A percentile compares a stretch with the other conserved stretches of the same genome.
phyloP scores from a whole-genome alignment of 2,888 invertebrate genomes.

The Amphipyra tragopoginis region DNA sequence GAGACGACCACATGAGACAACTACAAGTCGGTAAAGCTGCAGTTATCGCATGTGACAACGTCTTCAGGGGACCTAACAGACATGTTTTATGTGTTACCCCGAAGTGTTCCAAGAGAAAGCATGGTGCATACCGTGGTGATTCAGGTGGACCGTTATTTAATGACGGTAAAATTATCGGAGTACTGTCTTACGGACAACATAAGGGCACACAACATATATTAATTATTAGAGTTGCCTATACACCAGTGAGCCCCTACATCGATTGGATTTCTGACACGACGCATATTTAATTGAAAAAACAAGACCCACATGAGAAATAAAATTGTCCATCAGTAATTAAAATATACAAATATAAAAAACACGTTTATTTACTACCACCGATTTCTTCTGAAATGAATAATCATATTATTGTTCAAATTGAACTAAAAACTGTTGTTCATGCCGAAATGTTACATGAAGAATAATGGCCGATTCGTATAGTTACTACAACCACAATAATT shows the following conservation, averaged over 20 bases:
- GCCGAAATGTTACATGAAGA: too few relatives aligned
- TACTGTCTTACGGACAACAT: conserved; percentile 6
- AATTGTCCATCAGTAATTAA: too few relatives aligned
- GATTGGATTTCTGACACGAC: conserved; percentile 18
- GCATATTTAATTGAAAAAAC: too few relatives aligned
- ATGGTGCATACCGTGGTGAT: background rate
- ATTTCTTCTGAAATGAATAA: too few relatives aligned
- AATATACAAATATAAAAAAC: too few relatives aligned
- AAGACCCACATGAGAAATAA: too few relatives aligned
- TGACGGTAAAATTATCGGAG: conserved; percentile 11
- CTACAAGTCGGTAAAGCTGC: conserved; percentile 18
- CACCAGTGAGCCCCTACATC: conserved; percentile 10
- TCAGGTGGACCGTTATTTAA: conserved; percentile 10
- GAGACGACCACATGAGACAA: background rate
- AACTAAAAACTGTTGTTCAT: too few relatives aligned
- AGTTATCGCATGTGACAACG: conserved; percentile 2
- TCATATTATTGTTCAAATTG: too few relatives aligned
- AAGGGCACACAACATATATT: fast-evolving
- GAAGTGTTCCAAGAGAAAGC: background rate
- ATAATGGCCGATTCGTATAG: too few relatives aligned
- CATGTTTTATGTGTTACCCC: conserved; percentile 6
- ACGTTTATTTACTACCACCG: too few relatives aligned
- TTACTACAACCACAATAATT: too few relatives aligned
- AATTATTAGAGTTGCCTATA: background rate
- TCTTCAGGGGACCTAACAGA: background rate